Percentiles rank a stretch among this genome's conserved stretches.
These are phyloP conservation scores for Hypocryptadius cinnamomeus DNA, from an alignment of 2,113 vertebrate genomes.

Conservation along the genomic window DNA sequence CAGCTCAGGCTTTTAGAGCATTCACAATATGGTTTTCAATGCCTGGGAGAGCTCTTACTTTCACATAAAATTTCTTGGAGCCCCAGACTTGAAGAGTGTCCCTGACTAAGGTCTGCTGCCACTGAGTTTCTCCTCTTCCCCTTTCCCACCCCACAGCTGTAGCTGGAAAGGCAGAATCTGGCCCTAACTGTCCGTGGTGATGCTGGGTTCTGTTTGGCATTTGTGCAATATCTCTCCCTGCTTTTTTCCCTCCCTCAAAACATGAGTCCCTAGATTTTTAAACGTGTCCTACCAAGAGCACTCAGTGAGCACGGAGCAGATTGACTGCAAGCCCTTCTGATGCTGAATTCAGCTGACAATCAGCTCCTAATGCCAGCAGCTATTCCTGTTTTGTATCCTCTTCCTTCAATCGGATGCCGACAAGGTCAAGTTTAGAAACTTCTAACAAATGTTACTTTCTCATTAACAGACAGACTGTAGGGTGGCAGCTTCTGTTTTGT, in stretches of 20 bases:
- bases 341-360: slow-evolving; percentile 21
- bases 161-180: not conserved
- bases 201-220: not conserved
- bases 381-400: slow-evolving; percentile 13
- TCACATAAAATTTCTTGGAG: not conserved
- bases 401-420: not conserved
- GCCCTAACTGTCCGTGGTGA: not conserved
- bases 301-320: not conserved
- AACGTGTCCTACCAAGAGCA: not conserved
- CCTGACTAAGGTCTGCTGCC: not conserved
- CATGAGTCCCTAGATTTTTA: not conserved
- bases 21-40: not conserved
- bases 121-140: not conserved
- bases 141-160: fast-evolving
- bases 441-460: slow-evolving; percentile 26
- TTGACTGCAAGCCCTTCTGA: not conserved
- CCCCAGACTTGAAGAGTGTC: not conserved
- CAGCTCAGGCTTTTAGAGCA: not conserved
- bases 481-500: not conserved
- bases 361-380: slow-evolving; percentile 24
- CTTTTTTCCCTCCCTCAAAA: not conserved
- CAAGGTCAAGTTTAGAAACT: slow-evolving; percentile 41
- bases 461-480: not conserved
- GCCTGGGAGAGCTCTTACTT: not conserved
- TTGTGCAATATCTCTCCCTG: not conserved